Base-by-base conservation (phyloP, 2,113 vertebrate species). In the Trematomus loennbergii region DNA sequence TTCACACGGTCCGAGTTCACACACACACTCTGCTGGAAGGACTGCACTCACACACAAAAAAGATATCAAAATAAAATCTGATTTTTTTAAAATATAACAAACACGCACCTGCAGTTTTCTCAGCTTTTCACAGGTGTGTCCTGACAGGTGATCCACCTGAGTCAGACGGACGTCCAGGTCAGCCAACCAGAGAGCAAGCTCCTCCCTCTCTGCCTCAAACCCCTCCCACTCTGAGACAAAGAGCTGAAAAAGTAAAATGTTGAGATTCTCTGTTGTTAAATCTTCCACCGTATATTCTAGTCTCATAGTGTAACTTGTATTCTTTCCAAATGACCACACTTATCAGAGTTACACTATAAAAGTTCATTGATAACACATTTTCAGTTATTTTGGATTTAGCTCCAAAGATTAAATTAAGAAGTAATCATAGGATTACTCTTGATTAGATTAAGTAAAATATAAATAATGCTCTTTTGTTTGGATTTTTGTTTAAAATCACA, bases 1-100 rank as follows among this genome's bases (percentile, higher is more conserved):
- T 95, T 96, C 13, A 96, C 79, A 0, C 90, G 93, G 5, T 87
- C 87, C 0, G 94, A 94, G 68, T 94, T 95, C 69, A 88, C 90
- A 0, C 80, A 90, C 12, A 97, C 94, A 9, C 94, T 92, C 77
- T 94, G 90, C 91, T 96, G 95, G 69, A 97, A 96, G 0, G 90
- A 88, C 96, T 96, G 66, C 4, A 60, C 15, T 9, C 64, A 58
- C 53, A 57, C 73, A 75, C 71, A 69, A 22, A 20, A 81, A 2
- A 48, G 13, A 65, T 18, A 29, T 3, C 3, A n/a, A 22, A 18
- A 45, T 29, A 16, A 16, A 3, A 20, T 1, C 6, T 1, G 18
- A 17, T 7, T 9, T 57, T 58, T 50, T 48, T 9, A 5, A 17
- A 18, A n/a, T 46, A 12, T 9, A 25, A 75, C 20, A 20, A 36